Percentiles rank a stretch among this genome's conserved stretches.
phyloP scores from a whole-genome alignment of 1,140 invertebrate species.

The Drosophila sulfurigaster region DNA sequence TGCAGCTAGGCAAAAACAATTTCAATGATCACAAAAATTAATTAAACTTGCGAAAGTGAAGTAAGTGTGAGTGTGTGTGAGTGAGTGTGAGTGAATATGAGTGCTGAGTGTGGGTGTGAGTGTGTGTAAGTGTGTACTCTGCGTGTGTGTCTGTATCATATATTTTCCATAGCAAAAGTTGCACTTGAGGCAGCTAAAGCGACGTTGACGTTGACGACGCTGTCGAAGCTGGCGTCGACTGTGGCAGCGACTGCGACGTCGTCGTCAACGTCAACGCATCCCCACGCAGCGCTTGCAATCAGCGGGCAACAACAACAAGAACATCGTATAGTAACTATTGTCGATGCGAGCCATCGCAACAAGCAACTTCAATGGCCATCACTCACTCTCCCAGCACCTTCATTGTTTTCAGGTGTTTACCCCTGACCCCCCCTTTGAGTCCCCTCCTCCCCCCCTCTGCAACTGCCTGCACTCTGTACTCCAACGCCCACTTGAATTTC shows the following conservation, averaged over 20 bases:
- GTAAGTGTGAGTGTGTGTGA: slow-evolving; percentile 23
- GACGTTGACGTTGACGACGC: slow-evolving; percentile 39
- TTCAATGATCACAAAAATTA: slow-evolving; percentile 79
- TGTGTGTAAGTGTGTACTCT: slow-evolving; percentile 13
- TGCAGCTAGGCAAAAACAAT: slow-evolving; percentile 64
- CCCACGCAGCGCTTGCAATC: slow-evolving; percentile 36
- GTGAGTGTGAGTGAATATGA: slow-evolving; percentile 12
- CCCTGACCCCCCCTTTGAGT: slow-evolving; percentile 8
- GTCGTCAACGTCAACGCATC: slow-evolving; percentile 25
- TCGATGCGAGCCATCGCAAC: slow-evolving; percentile 38
- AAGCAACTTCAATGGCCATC: slow-evolving; percentile 26
- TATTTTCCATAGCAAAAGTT: slow-evolving; percentile 63
- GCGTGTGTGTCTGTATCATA: slow-evolving; percentile 34
- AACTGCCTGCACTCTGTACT: slow-evolving; percentile 4
- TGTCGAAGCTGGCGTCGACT: slow-evolving; percentile 35
- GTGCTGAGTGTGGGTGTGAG: slow-evolving; percentile 9
- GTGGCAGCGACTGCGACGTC: slow-evolving; percentile 13
- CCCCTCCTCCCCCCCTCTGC: neutral
- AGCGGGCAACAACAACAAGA: slow-evolving; percentile 18
- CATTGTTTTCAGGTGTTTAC: slow-evolving; percentile 52
- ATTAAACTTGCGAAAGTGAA: slow-evolving; percentile 57
- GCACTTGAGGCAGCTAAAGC: slow-evolving; percentile 71
- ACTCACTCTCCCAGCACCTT: neutral
- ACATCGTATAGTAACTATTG: slow-evolving; percentile 25
- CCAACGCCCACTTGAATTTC: slow-evolving; percentile 24